Base-by-base conservation (phyloP, 92 coral and sea anemone species). In the Epizoanthus illoricatus region DNA sequence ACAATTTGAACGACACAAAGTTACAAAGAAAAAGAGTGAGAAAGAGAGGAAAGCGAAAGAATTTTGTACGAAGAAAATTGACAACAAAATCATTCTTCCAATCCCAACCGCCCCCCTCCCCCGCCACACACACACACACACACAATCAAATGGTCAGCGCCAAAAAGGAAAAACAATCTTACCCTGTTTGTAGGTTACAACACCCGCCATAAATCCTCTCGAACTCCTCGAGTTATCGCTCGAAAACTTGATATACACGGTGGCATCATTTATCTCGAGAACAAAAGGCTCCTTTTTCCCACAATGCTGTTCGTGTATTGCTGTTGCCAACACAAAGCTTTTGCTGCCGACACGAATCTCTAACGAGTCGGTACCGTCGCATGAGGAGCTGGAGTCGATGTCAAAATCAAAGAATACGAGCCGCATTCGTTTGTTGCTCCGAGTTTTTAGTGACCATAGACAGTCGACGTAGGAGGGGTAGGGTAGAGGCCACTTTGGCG, bases 391-490 rank as follows among this genome's bases (percentile, higher is more conserved):
- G 23, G 67, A 59, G 11, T 76, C 81, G 39, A 76, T 76, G 69
- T 76, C 70, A 42, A 55, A 76, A 56, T 61, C 81, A 61, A 76
- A 60, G 23, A 76, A 5, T 17, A 76, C 65, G 55, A 76, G 81
- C 12, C 56, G 70, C 70, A 62, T 76, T n/a, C 81, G 70, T 49
- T 5, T 61, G 57, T 20, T 21, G n/a, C 81, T 61, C 10, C 58
- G 81, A 18, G 40, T 76, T 76, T 61, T 60, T 68, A 76, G 57
- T 41, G 81, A 76, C 81, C 81, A 76, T 21, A 60, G 65, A 41
- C 81, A 76, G 8, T 76, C 81, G 17, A 76, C 81, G 52, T 76
- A 76, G 43, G 69, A 55, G 65, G 81, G 81, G 41, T 60, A 76
- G 60, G 59, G 81, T 18, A 19, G 70, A 41, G 81, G 81, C 81